These are phyloP conservation scores for Microtus pennsylvanicus DNA, from an alignment of 2,113 vertebrate species.

Conservation along the genomic window DNA sequence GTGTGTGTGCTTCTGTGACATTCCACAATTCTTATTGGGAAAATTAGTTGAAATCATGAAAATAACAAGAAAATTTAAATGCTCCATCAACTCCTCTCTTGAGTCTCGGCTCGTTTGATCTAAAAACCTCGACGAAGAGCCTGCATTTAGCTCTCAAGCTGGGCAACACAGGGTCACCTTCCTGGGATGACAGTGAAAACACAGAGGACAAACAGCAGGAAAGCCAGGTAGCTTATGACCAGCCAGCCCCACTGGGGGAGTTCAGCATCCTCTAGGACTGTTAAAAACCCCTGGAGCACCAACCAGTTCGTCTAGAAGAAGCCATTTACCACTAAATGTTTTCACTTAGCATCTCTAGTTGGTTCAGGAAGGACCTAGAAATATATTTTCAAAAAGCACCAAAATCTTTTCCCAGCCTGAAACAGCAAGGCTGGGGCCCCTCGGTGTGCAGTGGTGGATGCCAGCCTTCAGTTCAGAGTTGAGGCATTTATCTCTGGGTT, in stretches of 20 bases:
- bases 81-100: slow-evolving; percentile 1
- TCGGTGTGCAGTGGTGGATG: neutral
- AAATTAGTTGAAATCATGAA: slow-evolving; percentile 26
- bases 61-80: slow-evolving; percentile 35
- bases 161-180: slow-evolving; percentile 16
- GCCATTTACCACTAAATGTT: slow-evolving; percentile 8
- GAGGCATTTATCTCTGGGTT: slow-evolving; percentile 40
- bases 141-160: neutral
- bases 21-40: slow-evolving; percentile 19
- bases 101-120: neutral
- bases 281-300: slow-evolving; percentile 35
- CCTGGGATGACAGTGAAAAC: slow-evolving; percentile 54
- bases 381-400: neutral
- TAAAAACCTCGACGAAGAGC: slow-evolving; percentile 18
- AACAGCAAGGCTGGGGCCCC: neutral
- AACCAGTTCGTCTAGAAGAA: slow-evolving; percentile 40
- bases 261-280: slow-evolving; percentile 14
- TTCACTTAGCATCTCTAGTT: slow-evolving; percentile 32
- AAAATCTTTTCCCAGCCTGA: neutral
- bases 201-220: slow-evolving; percentile 41
- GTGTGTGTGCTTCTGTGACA: neutral
- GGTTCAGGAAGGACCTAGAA: neutral
- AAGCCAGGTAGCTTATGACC: slow-evolving; percentile 24
- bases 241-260: slow-evolving; percentile 18
- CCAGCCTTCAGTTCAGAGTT: slow-evolving; percentile 39